Percentiles rank a stretch among this genome's conserved stretches.
Evolutionary conservation across 2,797 vertebrate species (phyloP).

Genomic region (Centroberyx gerrardi): DNA sequence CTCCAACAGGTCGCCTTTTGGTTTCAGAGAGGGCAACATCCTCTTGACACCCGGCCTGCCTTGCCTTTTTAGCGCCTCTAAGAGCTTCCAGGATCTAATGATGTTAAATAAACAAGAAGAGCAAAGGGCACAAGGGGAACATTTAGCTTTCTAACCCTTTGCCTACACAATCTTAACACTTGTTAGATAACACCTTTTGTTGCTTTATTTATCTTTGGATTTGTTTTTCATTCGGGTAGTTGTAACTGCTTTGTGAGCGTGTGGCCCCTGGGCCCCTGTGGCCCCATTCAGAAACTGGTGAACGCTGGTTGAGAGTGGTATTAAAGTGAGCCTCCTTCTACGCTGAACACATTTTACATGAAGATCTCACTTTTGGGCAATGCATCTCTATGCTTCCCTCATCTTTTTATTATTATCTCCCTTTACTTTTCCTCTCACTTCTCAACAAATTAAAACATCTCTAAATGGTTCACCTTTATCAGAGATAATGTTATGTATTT

Average conservation of each 20-base stretch:
- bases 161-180: slow-evolving; percentile 67
- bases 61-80: slow-evolving; percentile 67
- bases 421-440: neutral
- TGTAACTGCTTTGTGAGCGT: slow-evolving; percentile 60
- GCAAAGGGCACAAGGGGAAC: slow-evolving; percentile 79
- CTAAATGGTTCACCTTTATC: neutral
- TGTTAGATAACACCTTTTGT: slow-evolving; percentile 63
- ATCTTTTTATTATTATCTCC: neutral
- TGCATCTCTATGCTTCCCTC: neutral
- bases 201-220: slow-evolving; percentile 59
- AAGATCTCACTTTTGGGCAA: neutral
- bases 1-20: slow-evolving; percentile 41
- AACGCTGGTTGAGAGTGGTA: slow-evolving; percentile 39
- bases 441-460: neutral
- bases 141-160: slow-evolving; percentile 70
- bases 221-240: slow-evolving; percentile 59
- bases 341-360: no score
- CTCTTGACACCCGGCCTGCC: slow-evolving; percentile 39
- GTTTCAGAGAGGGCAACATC: slow-evolving; percentile 45
- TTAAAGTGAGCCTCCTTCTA: no score
- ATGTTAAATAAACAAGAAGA: slow-evolving; percentile 82
- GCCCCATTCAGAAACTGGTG: slow-evolving; percentile 30
- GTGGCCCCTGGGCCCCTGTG: slow-evolving; percentile 32
- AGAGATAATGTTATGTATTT: neutral
- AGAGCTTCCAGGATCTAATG: slow-evolving; percentile 69